A percentile compares a stretch with the other conserved stretches of the same genome.
These are phyloP conservation scores for Caradrina kadenii DNA, from an alignment of 2,888 invertebrate genomes.

Conservation along the genomic window DNA sequence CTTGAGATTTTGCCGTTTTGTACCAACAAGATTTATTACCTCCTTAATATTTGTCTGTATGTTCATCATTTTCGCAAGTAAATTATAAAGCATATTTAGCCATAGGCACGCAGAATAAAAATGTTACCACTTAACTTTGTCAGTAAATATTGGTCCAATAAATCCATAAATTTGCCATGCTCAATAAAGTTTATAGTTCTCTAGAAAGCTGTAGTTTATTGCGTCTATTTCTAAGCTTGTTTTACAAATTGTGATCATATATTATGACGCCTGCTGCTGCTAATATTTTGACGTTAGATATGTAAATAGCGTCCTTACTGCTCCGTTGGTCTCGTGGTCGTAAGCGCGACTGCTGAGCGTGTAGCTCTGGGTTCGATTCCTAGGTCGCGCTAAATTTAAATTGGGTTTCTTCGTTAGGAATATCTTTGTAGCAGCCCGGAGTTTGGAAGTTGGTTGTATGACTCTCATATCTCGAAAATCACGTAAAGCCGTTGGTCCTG, in stretches of 20 bases:
- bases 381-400: too few relatives aligned
- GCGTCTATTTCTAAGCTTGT: slow-evolving; percentile 51
- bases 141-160: slow-evolving; percentile 46
- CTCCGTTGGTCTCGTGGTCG: too few relatives aligned
- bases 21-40: slow-evolving; percentile 30
- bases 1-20: neutral
- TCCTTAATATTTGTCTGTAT: slow-evolving; percentile 6
- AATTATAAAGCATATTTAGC: neutral
- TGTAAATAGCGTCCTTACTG: slow-evolving; percentile 15
- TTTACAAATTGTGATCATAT: slow-evolving; percentile 53
- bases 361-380: too few relatives aligned
- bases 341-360: too few relatives aligned
- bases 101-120: slow-evolving; percentile 13
- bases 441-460: too few relatives aligned
- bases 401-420: too few relatives aligned
- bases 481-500: too few relatives aligned
- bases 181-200: slow-evolving; percentile 44
- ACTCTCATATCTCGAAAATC: too few relatives aligned
- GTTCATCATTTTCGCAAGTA: slow-evolving; percentile 11
- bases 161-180: slow-evolving; percentile 38
- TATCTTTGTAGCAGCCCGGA: too few relatives aligned
- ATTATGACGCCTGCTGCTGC: slow-evolving; percentile 36
- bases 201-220: slow-evolving; percentile 52
- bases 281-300: slow-evolving; percentile 44
- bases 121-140: slow-evolving; percentile 27